Evolutionary conservation across 35 echinoderm and acorn worm species (phyloP), one percentile per base, ranked within the genome.

Genomic region (Lytechinus pictus): DNA sequence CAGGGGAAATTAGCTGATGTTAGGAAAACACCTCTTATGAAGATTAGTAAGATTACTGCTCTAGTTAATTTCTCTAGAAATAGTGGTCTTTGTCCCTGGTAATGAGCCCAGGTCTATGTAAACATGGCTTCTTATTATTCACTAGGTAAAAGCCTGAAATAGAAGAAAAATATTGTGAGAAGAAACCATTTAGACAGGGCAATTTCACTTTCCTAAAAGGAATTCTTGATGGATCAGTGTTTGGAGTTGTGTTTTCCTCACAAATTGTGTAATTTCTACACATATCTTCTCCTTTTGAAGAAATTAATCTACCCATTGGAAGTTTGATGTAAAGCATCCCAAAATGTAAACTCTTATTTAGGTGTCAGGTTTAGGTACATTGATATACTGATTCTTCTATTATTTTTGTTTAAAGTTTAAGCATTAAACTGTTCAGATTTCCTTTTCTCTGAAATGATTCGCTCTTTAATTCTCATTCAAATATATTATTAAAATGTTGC

Each of bases 21-120:
- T n/a, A 79, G 16, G 66, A 79, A 79, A 79, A 79, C 66, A 79
- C 66, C 66, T 79, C 66, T 79, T 79, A 79, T 79, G 66, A 79
- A 79, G 66, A 79, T 79, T 79, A 79, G 12, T 24, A n/a, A 79
- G 66, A 79, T 79, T 79, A 24, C 16, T 79, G 66, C 66, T 79
- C 66, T 79, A 79, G 12, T 79, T 79, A 14, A 79, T 24, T 79
- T 24, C n/a, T 24, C n/a, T 24, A 16, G 16, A 79, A 79, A 79
- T 24, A 16, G 4, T 79, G 66, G 19, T 79, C 66, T 79, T 79
- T 79, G 66, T 79, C 66, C 66, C 66, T 24, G 66, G 21, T 79
- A 79, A 79, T 79, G 66, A 79, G 66, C 66, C 66, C 21, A 79
- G 66, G 66, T 79, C 21, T 79, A 79, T 79, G 66, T 79, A n/a